Evolutionary conservation across 53 echinoderm and acorn worm genomes (phyloP), one percentile per base, ranked within the genome.

Genomic region (Pentamera pediparva): DNA sequence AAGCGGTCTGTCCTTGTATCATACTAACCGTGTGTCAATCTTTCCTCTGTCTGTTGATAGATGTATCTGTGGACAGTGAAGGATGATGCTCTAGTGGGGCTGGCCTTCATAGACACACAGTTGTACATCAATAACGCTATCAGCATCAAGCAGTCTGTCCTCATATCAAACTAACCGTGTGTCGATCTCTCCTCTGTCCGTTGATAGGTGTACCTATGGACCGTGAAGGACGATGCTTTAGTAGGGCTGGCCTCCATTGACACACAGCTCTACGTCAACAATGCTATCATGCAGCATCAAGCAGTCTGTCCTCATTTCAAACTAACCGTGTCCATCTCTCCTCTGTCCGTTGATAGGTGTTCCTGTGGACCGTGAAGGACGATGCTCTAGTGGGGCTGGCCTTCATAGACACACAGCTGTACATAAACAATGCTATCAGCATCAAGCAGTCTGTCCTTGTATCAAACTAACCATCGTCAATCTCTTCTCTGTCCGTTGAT

Each of bases 61-160:
- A 80, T 98, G n/a, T 98, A 98, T 47, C 73, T 98, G 74, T 98
- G 98, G 98, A 85, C 88, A 15, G 83, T 98, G 56, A 88, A 90
- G 57, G 91, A 98, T 75, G 88, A 90, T 57, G 86, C 88, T n/a
- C 75, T 98, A 32, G 71, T 98, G 5, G 98, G 98, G 18, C 72
- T 98, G 39, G 98, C 98, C 4, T 98, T 98, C 76, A 88, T 98
- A 12, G 98, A 98, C 70, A 91, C 98, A 17, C 98, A 98, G 81
- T 80, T 98, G 39, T 98, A 91, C 79, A 98, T 98, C 56, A 88
- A 98, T 76, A 87, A 78, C 34, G 85, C 90, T 27, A 65, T 88
- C 75, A 91, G 88, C 52, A 75, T 98, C 76, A 98, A 98, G 79
- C 92, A 98, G 62, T 98, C 91, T 76, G 81, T 98, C 20, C 81